Conservation (phyloP, 2,888 invertebrate genomes). For the Agonopterix heracliana region DNA sequence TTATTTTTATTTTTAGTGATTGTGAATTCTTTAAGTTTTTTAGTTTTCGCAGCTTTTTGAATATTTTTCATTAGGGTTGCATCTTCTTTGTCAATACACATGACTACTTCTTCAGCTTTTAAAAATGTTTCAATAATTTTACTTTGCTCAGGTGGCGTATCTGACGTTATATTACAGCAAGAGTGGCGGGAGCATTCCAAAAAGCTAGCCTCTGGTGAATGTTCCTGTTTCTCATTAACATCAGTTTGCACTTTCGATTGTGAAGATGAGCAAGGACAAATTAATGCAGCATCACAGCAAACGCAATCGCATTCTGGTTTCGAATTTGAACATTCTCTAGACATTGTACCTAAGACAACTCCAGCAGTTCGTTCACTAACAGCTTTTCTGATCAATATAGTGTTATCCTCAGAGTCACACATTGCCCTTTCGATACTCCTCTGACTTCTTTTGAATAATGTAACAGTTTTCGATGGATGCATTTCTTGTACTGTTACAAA, state of each 20-base stretch:
- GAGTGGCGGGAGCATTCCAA: background rate
- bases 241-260: background rate
- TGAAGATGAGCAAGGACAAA: background rate
- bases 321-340: too few relatives aligned
- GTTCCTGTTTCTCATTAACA: too few relatives aligned
- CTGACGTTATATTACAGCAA: too few relatives aligned
- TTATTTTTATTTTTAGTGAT: conserved; percentile 8
- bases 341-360: too few relatives aligned
- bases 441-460: conserved; percentile 13
- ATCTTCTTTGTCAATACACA: background rate
- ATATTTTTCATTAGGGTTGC: background rate
- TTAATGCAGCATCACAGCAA: background rate
- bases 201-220: background rate
- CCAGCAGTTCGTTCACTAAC: background rate
- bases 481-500: background rate
- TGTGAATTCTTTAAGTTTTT: background rate
- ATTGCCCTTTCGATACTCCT: conserved; percentile 8
- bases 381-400: background rate
- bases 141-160: too few relatives aligned
- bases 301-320: background rate
- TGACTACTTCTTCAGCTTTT: background rate
- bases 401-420: background rate
- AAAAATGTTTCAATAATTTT: too few relatives aligned
- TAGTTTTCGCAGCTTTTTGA: background rate
- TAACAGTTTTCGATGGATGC: conserved; percentile 10